A percentile compares a stretch with the other conserved stretches of the same genome.
Conservation (phyloP, 2,797 vertebrate species). For the Astyanax mexicanus region DNA sequence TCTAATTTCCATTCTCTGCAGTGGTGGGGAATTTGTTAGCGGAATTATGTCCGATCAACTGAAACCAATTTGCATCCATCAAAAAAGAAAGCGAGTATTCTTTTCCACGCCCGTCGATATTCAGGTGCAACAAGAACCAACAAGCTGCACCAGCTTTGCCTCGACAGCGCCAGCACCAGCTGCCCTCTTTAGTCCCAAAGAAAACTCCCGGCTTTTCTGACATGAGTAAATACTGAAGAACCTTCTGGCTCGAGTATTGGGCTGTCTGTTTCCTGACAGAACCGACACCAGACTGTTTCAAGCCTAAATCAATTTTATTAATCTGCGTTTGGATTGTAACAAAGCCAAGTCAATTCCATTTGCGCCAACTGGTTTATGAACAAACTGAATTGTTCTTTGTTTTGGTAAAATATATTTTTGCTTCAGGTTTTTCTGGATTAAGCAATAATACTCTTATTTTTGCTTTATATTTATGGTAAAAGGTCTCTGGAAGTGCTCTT, state of each 20-base stretch:
- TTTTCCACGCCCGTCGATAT: neutral
- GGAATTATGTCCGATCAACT: neutral
- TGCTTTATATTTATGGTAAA: too few species aligned
- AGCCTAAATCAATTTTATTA: neutral
- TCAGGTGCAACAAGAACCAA: neutral
- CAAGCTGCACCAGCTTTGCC: neutral
- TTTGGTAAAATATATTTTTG: too few species aligned
- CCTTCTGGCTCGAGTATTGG: neutral
- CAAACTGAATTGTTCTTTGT: neutral
- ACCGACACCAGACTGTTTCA: neutral
- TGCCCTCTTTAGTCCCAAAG: neutral
- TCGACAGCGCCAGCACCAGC: neutral
- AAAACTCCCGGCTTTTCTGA: neutral
- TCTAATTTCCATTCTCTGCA: neutral
- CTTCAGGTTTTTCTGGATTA: neutral
- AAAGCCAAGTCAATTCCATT: neutral
- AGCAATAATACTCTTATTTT: too few species aligned
- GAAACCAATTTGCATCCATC: neutral
- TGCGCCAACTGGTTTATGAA: neutral
- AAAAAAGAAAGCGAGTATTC: neutral
- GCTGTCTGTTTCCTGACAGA: neutral
- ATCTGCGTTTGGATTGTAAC: neutral
- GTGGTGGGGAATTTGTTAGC: neutral
- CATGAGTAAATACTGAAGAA: conserved; percentile 7
- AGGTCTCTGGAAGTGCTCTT: too few species aligned